Evolutionary conservation across 2,113 vertebrate genomes (phyloP).

Genomic region (Perognathus longimembris): DNA sequence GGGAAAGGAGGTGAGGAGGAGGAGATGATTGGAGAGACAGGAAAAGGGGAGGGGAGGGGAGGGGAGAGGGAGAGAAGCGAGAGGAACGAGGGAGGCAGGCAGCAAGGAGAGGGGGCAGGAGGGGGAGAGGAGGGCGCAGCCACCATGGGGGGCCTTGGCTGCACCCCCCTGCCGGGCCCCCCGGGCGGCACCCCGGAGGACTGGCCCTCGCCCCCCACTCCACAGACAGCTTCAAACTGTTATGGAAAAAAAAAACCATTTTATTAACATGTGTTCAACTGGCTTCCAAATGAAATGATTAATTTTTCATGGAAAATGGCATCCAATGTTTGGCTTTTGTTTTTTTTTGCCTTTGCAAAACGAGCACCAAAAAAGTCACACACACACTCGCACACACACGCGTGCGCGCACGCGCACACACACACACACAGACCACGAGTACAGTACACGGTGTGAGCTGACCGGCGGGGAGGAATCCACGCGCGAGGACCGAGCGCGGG

Average conservation of each 20-base stretch:
- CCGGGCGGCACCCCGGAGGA: not conserved
- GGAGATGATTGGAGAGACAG: too few species aligned
- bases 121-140: not conserved
- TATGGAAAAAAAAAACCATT: conserved; percentile 86
- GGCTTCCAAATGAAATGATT: conserved; percentile 84
- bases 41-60: too few species aligned
- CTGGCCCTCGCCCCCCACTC: conserved; percentile 65
- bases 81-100: not conserved
- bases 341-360: conserved; percentile 77
- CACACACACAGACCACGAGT: conserved; percentile 77
- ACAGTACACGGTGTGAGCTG: conserved; percentile 86
- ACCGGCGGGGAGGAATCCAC: conserved; percentile 85
- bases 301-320: conserved; percentile 84
- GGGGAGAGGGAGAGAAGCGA: too few species aligned
- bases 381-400: not conserved
- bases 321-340: conserved; percentile 76
- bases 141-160: not conserved
- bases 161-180: conserved; percentile 2
- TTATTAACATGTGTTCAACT: conserved; percentile 83
- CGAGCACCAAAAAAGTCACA: conserved; percentile 84
- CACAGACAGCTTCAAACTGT: conserved; percentile 82
- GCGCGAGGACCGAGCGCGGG: conserved; percentile 39
- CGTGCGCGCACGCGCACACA: too few species aligned
- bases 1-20: too few species aligned
- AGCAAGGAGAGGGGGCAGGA: not conserved